These are phyloP conservation scores for Vanessa cardui DNA, from an alignment of 2,888 invertebrate species.

Conservation along the genomic window DNA sequence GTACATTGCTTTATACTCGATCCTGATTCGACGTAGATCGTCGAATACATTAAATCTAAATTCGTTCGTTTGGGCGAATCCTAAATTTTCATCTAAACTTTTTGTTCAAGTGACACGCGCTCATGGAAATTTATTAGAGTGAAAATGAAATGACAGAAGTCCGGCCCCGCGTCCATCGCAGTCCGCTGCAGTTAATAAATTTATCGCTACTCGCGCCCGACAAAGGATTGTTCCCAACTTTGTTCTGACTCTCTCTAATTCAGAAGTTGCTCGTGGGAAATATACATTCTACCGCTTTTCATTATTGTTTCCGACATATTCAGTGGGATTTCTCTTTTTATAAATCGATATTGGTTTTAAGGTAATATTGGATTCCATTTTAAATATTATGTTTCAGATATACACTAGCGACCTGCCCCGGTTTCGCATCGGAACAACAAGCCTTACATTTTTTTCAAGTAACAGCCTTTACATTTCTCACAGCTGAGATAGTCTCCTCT, in stretches of 20 bases:
- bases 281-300: neutral
- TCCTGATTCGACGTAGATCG: too few relatives aligned
- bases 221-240: conserved; percentile 21
- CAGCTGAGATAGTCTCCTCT: too few relatives aligned
- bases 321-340: neutral
- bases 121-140: conserved; percentile 19
- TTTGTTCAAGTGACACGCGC: conserved; percentile 4
- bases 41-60: too few relatives aligned
- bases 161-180: conserved; percentile 21
- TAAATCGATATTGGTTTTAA: too few relatives aligned
- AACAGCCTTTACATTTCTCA: too few relatives aligned
- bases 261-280: conserved; percentile 22
- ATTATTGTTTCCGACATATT: neutral
- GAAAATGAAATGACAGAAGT: conserved; percentile 21
- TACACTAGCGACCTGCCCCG: too few relatives aligned
- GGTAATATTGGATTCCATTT: too few relatives aligned
- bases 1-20: too few relatives aligned
- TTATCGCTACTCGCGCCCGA: conserved; percentile 15
- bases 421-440: too few relatives aligned
- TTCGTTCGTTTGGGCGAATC: neutral
- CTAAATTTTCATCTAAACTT: conserved; percentile 3
- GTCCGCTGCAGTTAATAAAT: conserved; percentile 23
- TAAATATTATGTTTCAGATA: too few relatives aligned
- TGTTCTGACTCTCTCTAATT: conserved; percentile 18
- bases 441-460: too few relatives aligned